Base-by-base conservation (phyloP, 2,888 invertebrate genomes). In the Alentia gelatinosa region DNA sequence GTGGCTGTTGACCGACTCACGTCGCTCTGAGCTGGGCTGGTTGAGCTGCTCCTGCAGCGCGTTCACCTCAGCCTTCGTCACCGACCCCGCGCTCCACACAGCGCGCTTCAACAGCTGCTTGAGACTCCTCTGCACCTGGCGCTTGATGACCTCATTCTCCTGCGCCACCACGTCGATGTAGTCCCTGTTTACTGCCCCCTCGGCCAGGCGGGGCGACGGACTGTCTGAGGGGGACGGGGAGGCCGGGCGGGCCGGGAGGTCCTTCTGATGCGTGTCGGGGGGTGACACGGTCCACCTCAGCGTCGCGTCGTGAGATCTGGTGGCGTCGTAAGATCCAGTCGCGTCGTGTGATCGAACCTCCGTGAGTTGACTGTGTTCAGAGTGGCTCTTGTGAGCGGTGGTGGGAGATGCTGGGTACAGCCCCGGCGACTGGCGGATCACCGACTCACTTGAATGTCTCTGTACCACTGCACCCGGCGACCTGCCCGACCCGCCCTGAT, bases 361-460 rank as follows among this genome's bases (percentile, higher is more conserved):
- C n/a, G n/a, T n/a, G n/a, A n/a, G n/a, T n/a, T n/a, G n/a, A 12
- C 15, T 37, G n/a, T 35, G 35, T 35, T 19, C n/a, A 12, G 23
- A n/a, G 5, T 83, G 39, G 37, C 83, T 83, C 26, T 12, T 37
- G 83, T 19, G n/a, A n/a, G n/a, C n/a, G n/a, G n/a, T n/a, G n/a
- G n/a, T n/a, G n/a, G n/a, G n/a, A n/a, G n/a, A n/a, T n/a, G n/a
- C n/a, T n/a, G n/a, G n/a, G n/a, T n/a, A n/a, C 56, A 56, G 23
- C 56, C 19, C 3, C 5, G 9, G 56, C 19, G 56, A 56, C 23
- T 56, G 56, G 56, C 23, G 23, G 23, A 56, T n/a, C 15, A 30
- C 15, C 37, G 75, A 37, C 83, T 83, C 37, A 83, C 23, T 83
- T 9, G 83, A 83, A 15, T 83, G 39, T 83, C 83, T 56, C n/a